A percentile compares a stretch with the other conserved stretches of the same genome.
These are phyloP conservation scores for Calliphora vomitoria DNA, from an alignment of 2,888 invertebrate genomes.

Conservation along the genomic window DNA sequence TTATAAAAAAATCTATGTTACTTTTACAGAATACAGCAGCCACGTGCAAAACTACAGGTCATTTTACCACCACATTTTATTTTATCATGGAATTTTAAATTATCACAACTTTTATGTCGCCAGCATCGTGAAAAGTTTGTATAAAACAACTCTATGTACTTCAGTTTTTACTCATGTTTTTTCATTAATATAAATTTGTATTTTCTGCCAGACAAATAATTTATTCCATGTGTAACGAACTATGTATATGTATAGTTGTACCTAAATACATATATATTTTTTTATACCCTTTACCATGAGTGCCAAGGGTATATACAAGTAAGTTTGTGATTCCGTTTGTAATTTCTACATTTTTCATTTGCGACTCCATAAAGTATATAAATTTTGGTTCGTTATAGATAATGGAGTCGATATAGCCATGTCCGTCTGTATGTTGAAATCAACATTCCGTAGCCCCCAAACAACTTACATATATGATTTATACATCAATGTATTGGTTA, in stretches of 20 bases:
- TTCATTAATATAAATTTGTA: background rate
- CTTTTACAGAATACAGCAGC: conserved; percentile 71
- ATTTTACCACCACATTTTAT: conserved; percentile 75
- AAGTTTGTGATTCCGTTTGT: no score
- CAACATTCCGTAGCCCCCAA: no score
- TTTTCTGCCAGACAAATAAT: conserved; percentile 47
- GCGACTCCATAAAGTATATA: no score
- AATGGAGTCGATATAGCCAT: no score
- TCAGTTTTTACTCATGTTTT: conserved; percentile 4
- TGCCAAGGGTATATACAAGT: no score
- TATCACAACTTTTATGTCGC: conserved; percentile 78
- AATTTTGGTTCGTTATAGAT: no score
- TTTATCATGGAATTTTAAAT: conserved; percentile 75
- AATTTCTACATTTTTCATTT: no score
- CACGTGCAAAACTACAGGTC: conserved; percentile 75
- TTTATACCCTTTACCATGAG: background rate
- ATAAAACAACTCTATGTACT: conserved; percentile 53
- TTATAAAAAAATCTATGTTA: conserved; percentile 8
- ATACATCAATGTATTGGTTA: no score
- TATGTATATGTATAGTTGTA: background rate
- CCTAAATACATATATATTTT: background rate
- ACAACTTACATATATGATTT: no score
- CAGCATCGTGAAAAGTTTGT: conserved; percentile 80
- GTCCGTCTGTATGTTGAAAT: no score
- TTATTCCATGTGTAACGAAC: conserved; percentile 12